phyloP scores from a whole-genome alignment of 2,113 vertebrate genomes.

The Hippolais icterina region DNA sequence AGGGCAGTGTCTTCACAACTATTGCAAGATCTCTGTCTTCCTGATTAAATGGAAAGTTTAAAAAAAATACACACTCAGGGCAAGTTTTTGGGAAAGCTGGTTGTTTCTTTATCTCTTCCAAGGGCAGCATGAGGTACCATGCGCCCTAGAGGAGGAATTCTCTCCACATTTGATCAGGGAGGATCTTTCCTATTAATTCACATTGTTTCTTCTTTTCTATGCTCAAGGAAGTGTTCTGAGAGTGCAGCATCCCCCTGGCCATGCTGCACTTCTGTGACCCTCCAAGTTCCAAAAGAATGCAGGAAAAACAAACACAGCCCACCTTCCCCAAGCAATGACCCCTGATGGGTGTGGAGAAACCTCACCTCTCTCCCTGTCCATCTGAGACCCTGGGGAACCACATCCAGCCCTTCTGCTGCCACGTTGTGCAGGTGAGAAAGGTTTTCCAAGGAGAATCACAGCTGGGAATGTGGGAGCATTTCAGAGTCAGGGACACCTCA shows the following conservation, averaged over 20 bases:
- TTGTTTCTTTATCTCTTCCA: not conserved
- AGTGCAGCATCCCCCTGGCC: not conserved
- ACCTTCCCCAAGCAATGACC: not conserved
- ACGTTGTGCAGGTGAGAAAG: not conserved
- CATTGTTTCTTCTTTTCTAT: not conserved
- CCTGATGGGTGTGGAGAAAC: fast-evolving
- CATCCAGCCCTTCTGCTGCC: not conserved
- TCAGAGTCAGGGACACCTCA: not conserved
- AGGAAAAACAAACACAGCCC: not conserved
- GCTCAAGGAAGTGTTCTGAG: not conserved
- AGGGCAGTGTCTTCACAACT: fast-evolving
- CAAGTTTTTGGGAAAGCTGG: not conserved
- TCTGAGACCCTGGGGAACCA: not conserved
- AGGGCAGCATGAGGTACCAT: not conserved
- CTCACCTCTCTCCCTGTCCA: not conserved
- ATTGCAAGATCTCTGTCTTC: not conserved
- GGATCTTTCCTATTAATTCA: not conserved
- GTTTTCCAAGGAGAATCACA: not conserved
- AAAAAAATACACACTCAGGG: not conserved
- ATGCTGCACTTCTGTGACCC: fast-evolving
- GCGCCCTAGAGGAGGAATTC: not conserved
- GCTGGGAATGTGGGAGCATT: not conserved
- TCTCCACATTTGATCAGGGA: not conserved
- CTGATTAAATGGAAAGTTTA: not conserved
- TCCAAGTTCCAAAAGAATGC: not conserved